Conservation (phyloP, 2,888 invertebrate genomes). For the Bursaphelenchus okinawaensis region DNA sequence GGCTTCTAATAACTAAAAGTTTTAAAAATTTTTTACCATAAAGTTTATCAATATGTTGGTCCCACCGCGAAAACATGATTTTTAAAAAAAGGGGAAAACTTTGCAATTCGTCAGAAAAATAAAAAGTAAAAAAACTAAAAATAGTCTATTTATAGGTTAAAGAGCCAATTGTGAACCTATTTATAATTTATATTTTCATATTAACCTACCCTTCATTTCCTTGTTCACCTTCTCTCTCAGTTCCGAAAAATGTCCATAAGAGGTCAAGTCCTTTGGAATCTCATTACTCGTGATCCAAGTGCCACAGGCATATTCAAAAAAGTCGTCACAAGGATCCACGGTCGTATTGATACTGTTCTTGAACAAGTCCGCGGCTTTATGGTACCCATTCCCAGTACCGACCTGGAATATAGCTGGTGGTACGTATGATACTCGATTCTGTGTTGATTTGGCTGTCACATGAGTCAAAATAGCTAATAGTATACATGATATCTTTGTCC, state of each 20-base stretch:
- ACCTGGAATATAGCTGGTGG: slow-evolving; percentile 13
- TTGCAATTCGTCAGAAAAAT: slow-evolving; percentile 9
- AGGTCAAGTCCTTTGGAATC: slow-evolving; percentile 46
- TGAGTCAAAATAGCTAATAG: no score
- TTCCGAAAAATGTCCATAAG: slow-evolving; percentile 50
- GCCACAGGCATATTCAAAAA: slow-evolving; percentile 43
- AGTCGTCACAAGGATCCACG: slow-evolving; percentile 21
- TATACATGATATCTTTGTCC: no score
- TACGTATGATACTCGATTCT: slow-evolving; percentile 7
- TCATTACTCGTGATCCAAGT: slow-evolving; percentile 42
- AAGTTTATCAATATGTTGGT: no score
- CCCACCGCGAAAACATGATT: no score
- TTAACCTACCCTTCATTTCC: slow-evolving; percentile 29
- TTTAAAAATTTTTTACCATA: no score
- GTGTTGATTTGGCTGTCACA: background rate
- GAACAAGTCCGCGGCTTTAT: slow-evolving; percentile 36
- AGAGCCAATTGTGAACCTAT: no score
- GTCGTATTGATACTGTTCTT: slow-evolving; percentile 28
- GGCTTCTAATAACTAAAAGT: no score
- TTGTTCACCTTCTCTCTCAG: slow-evolving; percentile 50
- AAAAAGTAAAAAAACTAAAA: no score
- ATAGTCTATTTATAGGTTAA: no score
- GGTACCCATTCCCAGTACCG: slow-evolving; percentile 20
- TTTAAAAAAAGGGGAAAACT: background rate
- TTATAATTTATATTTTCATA: background rate